phyloP scores from a whole-genome alignment of 1,140 invertebrate genomes.

The Drosophila simulans region DNA sequence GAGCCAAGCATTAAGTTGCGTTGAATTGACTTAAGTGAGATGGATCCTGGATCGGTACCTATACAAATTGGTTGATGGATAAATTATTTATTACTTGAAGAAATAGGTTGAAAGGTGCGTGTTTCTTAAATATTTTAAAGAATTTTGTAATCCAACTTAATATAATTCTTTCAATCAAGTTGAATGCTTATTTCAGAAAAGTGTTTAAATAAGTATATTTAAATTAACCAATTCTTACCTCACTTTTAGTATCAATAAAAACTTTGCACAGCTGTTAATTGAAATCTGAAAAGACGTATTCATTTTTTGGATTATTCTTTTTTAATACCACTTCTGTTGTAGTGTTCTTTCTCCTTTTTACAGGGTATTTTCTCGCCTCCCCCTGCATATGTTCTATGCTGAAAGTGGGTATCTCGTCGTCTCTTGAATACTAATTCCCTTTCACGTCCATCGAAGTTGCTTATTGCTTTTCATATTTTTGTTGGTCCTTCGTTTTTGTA shows the following conservation, averaged over 20 bases:
- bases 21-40: slow-evolving; percentile 19
- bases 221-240: neutral
- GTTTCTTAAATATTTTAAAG: too few species aligned
- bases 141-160: too few species aligned
- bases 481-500: slow-evolving; percentile 51
- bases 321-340: neutral
- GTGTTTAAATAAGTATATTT: neutral
- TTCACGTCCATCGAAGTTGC: slow-evolving; percentile 21
- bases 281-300: neutral
- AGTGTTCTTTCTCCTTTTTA: neutral
- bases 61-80: slow-evolving; percentile 1
- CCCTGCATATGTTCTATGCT: slow-evolving; percentile 26
- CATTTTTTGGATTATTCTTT: neutral
- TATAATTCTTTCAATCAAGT: too few species aligned
- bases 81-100: slow-evolving; percentile 13
- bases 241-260: neutral
- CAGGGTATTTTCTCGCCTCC: slow-evolving; percentile 6
- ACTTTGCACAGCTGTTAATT: neutral
- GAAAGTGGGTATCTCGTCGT: slow-evolving; percentile 8
- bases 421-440: slow-evolving; percentile 31
- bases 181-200: too few species aligned
- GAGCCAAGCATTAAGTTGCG: slow-evolving; percentile 5
- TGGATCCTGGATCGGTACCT: neutral
- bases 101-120: neutral
- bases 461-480: slow-evolving; percentile 80